Percentiles rank a stretch among this genome's conserved stretches.
Conservation (phyloP, 2,113 vertebrate species). For the Rhinolophus sinicus region DNA sequence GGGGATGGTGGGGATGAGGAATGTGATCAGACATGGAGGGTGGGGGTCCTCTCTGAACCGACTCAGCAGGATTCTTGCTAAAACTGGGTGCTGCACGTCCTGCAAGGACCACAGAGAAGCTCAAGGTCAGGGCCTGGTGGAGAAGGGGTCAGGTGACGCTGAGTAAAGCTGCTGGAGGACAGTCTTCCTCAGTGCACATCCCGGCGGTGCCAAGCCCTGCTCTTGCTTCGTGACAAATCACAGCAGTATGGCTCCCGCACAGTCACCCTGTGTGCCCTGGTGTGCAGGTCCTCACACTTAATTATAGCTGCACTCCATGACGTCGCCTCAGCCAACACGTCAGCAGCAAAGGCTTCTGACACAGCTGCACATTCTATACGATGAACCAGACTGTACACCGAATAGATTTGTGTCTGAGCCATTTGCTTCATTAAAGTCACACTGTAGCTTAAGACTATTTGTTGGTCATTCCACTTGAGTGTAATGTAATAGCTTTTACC, state of each 20-base stretch:
- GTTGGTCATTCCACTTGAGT: not conserved
- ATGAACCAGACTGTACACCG: fast-evolving
- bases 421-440: not conserved
- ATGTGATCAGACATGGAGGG: fast-evolving
- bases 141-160: too few relatives aligned
- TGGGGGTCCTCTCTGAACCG: not conserved
- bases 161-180: too few relatives aligned
- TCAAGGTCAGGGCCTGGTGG: not conserved
- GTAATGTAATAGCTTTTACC: slow-evolving; percentile 3
- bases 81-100: fast-evolving
- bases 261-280: too few relatives aligned
- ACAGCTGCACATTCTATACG: not conserved
- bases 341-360: not conserved
- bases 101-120: fast-evolving
- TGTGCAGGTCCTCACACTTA: not conserved
- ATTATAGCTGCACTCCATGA: fast-evolving
- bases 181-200: fast-evolving
- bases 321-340: fast-evolving
- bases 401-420: not conserved
- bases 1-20: not conserved
- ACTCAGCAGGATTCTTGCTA: not conserved
- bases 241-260: too few relatives aligned
- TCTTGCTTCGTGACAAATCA: too few relatives aligned
- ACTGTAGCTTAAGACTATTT: not conserved
- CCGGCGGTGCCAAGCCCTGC: too few relatives aligned